Conservation (phyloP, 2,888 invertebrate species). For the Habrosyne pyritoides region DNA sequence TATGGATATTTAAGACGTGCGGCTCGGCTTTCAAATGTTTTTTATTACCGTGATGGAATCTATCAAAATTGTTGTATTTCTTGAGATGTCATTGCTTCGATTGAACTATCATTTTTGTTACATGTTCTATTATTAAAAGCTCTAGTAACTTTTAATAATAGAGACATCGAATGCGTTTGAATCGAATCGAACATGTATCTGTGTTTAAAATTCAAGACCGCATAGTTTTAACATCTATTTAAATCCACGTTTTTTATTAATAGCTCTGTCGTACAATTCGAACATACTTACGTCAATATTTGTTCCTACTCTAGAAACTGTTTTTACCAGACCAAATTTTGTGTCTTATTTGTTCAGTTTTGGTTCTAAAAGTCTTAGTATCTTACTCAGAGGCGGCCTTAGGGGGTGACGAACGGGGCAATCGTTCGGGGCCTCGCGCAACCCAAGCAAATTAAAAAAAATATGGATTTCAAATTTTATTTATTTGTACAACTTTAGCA, state of each 20-base stretch:
- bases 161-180: too few relatives aligned
- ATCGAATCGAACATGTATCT: too few relatives aligned
- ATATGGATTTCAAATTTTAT: too few relatives aligned
- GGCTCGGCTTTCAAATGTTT: constrained; percentile 2
- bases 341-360: too few relatives aligned
- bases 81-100: background rate
- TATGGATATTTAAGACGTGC: background rate
- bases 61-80: background rate
- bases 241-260: background rate
- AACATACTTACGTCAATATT: background rate
- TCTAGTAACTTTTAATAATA: too few relatives aligned
- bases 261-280: background rate
- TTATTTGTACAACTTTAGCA: too few relatives aligned
- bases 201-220: background rate
- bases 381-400: too few relatives aligned
- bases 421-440: too few relatives aligned
- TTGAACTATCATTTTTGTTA: background rate
- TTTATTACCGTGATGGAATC: background rate
- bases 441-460: too few relatives aligned
- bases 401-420: too few relatives aligned
- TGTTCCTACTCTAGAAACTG: background rate
- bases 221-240: background rate
- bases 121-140: background rate
- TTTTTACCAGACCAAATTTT: too few relatives aligned
- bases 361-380: too few relatives aligned